These are phyloP conservation scores for Masnerella sp. DNA, from an alignment of 2,888 invertebrate species.

Conservation along the genomic window DNA sequence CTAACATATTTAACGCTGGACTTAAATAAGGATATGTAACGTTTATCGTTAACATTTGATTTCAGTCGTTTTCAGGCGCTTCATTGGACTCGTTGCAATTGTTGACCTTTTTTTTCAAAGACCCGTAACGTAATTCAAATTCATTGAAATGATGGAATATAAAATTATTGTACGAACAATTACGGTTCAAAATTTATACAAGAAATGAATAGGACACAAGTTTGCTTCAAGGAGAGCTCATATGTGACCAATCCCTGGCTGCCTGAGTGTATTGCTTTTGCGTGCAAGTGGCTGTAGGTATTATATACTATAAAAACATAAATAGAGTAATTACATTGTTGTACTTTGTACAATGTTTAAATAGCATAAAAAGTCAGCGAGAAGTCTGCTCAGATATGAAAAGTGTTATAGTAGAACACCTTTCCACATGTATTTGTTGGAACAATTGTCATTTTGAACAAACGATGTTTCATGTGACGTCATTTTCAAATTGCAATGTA, in stretches of 20 bases:
- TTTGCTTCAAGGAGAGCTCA: conserved; percentile 67
- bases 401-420: conserved; percentile 12
- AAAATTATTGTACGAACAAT: conserved; percentile 11
- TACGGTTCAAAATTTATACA: conserved; percentile 15
- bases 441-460: conserved; percentile 4
- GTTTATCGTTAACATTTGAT: not conserved
- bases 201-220: conserved; percentile 26
- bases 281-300: conserved; percentile 39
- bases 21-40: too few species aligned
- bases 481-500: too few species aligned
- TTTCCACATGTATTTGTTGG: conserved; percentile 27
- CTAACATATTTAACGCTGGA: too few species aligned
- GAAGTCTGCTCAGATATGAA: conserved; percentile 25
- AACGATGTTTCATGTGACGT: conserved; percentile 2
- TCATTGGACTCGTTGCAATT: conserved; percentile 1
- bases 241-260: conserved; percentile 76
- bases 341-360: conserved; percentile 51
- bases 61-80: not conserved
- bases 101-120: conserved; percentile 6
- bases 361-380: conserved; percentile 29
- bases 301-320: conserved; percentile 39
- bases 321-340: conserved; percentile 39
- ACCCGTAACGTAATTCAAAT: conserved; percentile 4
- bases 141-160: conserved; percentile 5
- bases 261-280: conserved; percentile 73